These are phyloP conservation scores for Parotocinclus haroldoi DNA, from an alignment of 2,797 vertebrate species.

Conservation along the genomic window DNA sequence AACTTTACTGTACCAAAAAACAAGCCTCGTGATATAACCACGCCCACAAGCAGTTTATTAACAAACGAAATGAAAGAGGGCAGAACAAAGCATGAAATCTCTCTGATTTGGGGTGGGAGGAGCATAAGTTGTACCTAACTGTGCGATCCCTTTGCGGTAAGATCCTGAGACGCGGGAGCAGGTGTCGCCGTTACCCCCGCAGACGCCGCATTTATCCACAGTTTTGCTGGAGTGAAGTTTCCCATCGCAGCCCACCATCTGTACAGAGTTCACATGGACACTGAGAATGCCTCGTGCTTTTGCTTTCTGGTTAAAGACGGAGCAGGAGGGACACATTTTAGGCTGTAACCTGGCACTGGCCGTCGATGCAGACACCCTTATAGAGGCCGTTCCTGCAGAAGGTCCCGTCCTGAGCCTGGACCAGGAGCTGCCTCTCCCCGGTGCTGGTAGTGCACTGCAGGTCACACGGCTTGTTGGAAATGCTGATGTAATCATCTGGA, in stretches of 20 bases:
- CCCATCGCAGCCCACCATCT: conserved; percentile 86
- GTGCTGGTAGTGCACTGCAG: conserved; percentile 84
- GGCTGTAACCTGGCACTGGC: conserved; percentile 79
- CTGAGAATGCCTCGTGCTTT: not conserved
- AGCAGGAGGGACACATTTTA: not conserved
- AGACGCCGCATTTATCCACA: conserved; percentile 83
- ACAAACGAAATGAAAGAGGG: too few relatives aligned
- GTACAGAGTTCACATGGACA: conserved; percentile 33
- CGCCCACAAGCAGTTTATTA: too few relatives aligned
- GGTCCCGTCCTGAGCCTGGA: conserved; percentile 83
- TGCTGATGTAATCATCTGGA: conserved; percentile 88
- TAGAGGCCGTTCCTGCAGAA: conserved; percentile 79
- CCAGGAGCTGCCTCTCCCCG: conserved; percentile 83
- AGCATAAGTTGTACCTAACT: conserved; percentile 77
- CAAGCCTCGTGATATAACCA: too few relatives aligned
- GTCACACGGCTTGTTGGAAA: conserved; percentile 90
- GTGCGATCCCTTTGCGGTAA: conserved; percentile 85
- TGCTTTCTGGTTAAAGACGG: not conserved
- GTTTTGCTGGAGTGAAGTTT: conserved; percentile 79
- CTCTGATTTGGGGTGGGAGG: too few relatives aligned
- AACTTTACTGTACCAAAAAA: too few relatives aligned
- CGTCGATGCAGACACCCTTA: conserved; percentile 85
- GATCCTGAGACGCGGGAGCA: conserved; percentile 84
- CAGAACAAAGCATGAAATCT: too few relatives aligned
- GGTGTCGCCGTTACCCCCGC: conserved; percentile 81